Percentiles rank a stretch among this genome's conserved stretches.
phyloP scores from a whole-genome alignment of 2,888 invertebrate genomes.

The Synergus gifuensis region DNA sequence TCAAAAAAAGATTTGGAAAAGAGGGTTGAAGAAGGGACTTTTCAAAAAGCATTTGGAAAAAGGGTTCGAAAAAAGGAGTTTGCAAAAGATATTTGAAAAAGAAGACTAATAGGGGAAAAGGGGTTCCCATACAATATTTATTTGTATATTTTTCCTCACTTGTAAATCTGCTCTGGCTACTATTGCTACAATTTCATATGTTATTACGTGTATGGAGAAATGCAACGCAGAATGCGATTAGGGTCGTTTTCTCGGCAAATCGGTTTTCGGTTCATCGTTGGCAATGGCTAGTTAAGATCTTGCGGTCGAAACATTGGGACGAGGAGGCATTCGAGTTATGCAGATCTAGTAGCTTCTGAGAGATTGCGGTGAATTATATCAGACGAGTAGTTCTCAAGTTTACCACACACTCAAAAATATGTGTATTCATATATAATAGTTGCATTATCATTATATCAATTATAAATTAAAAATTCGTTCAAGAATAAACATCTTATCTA shows the following conservation, averaged over 20 bases:
- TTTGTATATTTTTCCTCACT: neutral
- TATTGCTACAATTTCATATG: constrained; percentile 15
- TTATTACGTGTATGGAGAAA: neutral
- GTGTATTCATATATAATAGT: neutral
- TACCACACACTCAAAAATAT: constrained; percentile 1
- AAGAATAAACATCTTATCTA: too few relatives aligned
- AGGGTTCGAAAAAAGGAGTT: too few relatives aligned
- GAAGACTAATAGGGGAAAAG: too few relatives aligned
- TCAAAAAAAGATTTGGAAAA: too few relatives aligned
- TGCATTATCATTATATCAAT: neutral
- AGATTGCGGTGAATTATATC: constrained; percentile 31
- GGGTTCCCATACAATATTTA: neutral
- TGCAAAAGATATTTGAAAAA: too few relatives aligned
- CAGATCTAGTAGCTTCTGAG: constrained; percentile 18
- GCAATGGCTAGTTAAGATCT: constrained; percentile 36
- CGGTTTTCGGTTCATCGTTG: constrained; percentile 34
- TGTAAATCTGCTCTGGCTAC: neutral
- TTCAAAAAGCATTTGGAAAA: too few relatives aligned
- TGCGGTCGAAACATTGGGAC: constrained; percentile 32
- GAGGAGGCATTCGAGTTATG: constrained; percentile 33
- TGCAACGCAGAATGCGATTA: constrained; percentile 11
- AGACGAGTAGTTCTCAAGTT: constrained; percentile 26
- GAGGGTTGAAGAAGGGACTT: too few relatives aligned
- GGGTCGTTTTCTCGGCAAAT: constrained; percentile 17
- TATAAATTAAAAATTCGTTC: neutral